Base-by-base conservation (phyloP, 2,888 invertebrate species). In the Glaucopsyche alexis region DNA sequence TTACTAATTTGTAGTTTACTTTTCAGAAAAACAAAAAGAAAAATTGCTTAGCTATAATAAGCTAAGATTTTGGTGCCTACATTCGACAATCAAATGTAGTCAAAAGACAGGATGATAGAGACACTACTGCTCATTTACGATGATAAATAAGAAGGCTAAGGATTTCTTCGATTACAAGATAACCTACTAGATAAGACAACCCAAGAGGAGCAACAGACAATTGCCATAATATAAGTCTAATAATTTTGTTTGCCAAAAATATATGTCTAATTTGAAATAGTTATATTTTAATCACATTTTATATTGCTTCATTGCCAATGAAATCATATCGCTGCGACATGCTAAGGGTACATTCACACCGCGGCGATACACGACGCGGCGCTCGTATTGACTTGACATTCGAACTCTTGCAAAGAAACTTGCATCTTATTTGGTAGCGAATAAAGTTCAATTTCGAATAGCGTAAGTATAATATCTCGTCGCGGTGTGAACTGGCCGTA, bases 151-250 rank as follows among this genome's bases (percentile, higher is more conserved):
- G 29, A 38, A 60, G 29, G 60, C 7, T 55, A 38, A 71, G 50
- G 19, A 45, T 65, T 55, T 67, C 71, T 55, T 71, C 71, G 40
- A 75, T 75, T 74, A 55, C 67, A 72, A 70, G 19, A 60, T 60
- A 7, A 60, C 29, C 60, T 29, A 60, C 29, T 60, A 60, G 60
- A 60, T 60, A 60, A 49, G 69, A 47, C 69, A 45, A 69, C 45
- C 47, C 29, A 47, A 49, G 19, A 19, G 45, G 19, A 49, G 47
- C 69, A 69, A 47, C 47, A 11, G 19, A 14, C 47, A 7, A 6
- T 47, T 29, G 14, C 13, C 14, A 40, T 65, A 13, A 13, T 9
- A 16, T 67, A 67, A 49, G 45, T 69, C 45, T 69, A 42, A 67
- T 69, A 42, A 66, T 69, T 49, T 69, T 45, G 60, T 47, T 47